phyloP scores from a whole-genome alignment of 2,888 invertebrate genomes.

The Cosmia pyralina region DNA sequence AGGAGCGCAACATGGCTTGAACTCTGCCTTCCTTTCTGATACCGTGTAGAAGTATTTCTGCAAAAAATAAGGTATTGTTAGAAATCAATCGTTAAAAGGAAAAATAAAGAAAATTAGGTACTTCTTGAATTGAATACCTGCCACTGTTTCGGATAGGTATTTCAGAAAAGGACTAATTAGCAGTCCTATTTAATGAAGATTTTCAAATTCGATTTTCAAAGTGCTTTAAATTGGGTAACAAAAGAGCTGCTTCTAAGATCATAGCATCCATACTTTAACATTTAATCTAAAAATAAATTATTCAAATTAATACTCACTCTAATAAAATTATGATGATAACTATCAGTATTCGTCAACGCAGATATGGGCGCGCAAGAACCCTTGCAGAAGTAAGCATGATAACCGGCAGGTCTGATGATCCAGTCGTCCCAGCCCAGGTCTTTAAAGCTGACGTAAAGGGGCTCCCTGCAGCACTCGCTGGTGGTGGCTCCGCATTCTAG shows the following conservation, averaged over 20 bases:
- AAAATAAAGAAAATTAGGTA: too few species aligned
- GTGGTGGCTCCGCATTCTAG: conserved; percentile 92
- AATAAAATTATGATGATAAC: conserved; percentile 93
- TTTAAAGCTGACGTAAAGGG: conserved; percentile 94
- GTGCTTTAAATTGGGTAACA: too few species aligned
- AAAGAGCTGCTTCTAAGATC: neutral
- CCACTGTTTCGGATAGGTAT: too few species aligned
- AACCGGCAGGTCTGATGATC: conserved; percentile 95
- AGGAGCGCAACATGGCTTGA: conserved; percentile 96
- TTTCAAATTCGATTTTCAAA: too few species aligned
- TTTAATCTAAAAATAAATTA: neutral
- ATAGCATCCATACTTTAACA: neutral
- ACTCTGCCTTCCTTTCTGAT: conserved; percentile 90
- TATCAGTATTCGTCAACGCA: conserved; percentile 91
- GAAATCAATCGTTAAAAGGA: neutral
- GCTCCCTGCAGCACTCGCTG: conserved; percentile 95
- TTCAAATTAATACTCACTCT: conserved; percentile 90
- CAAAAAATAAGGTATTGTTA: conserved; percentile 53
- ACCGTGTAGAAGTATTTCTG: conserved; percentile 93
- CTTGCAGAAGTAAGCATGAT: conserved; percentile 96
- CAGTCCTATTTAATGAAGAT: neutral
- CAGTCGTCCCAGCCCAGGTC: conserved; percentile 97
- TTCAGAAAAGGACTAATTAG: neutral
- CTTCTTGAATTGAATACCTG: too few species aligned
- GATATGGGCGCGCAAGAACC: conserved; percentile 94